phyloP scores from a whole-genome alignment of 1,140 invertebrate genomes.

The Laodelphax striatellus region DNA sequence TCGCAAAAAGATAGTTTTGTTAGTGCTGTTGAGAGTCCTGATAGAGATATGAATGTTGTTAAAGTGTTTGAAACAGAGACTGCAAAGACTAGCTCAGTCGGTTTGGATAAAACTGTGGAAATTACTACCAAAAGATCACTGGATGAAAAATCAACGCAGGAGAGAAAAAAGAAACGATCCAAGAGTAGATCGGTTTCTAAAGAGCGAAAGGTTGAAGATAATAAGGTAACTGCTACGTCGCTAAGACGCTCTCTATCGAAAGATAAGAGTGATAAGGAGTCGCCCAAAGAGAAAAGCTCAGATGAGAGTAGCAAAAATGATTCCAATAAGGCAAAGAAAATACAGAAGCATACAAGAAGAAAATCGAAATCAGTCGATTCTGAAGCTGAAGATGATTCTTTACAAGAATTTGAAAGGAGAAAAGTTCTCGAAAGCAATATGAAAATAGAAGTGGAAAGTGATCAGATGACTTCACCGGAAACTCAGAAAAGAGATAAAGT shows the following conservation, averaged over 20 bases:
- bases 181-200: constrained; percentile 8
- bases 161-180: constrained; percentile 4
- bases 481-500: neutral
- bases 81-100: neutral
- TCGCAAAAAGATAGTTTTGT: constrained; percentile 44
- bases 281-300: constrained; percentile 6
- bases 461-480: neutral
- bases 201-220: neutral
- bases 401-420: constrained; percentile 18
- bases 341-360: neutral
- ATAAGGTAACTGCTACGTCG: neutral
- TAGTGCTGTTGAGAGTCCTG: constrained; percentile 33
- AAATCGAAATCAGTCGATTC: constrained; percentile 22
- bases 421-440: constrained; percentile 7
- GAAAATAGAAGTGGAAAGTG: constrained; percentile 4
- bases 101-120: neutral
- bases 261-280: constrained; percentile 2
- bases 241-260: neutral
- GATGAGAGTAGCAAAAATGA: neutral
- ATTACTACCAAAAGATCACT: neutral
- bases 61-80: neutral
- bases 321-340: neutral
- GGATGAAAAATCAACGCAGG: neutral
- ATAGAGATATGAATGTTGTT: neutral
- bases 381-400: constrained; percentile 22